Evolutionary conservation across 2,113 vertebrate genomes (phyloP), one percentile per base, ranked within the genome.

Genomic region (Reinhardtius hippoglossoides): DNA sequence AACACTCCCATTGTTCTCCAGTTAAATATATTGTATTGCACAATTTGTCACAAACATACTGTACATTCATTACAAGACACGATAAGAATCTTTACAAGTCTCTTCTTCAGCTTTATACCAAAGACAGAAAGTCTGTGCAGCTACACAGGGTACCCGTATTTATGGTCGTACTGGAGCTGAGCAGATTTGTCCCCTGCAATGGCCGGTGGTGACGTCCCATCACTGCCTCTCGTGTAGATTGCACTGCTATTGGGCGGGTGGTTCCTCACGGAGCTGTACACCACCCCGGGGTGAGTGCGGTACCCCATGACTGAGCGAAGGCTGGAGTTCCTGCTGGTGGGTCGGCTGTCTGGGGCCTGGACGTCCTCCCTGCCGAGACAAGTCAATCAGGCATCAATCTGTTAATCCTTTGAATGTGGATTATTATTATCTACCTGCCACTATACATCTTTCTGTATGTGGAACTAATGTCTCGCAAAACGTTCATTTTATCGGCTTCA

Each of bases 141-240:
- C 88, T 83, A 95, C 61, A 95, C 95, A 0, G 94, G 60, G 63
- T 92, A 95, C 72, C 95, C 94, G 1, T 91, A 95, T 67, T 2
- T 59, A 48, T 80, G 91, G 90, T 93, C 91, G 3, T 95, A 95
- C 9, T 66, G 73, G n/a, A 88, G 79, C 1, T 50, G 8, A 12
- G 68, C 2, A 3, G 57, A 44, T 3, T 3, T 71, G 6, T n/a
- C 21, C 12, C 2, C 50, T 4, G n/a, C 44, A 9, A 48, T 3
- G 5, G 24, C 16, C 1, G 73, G 13, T 52, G 27, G 48, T 1
- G 67, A 26, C 7, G 23, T 21, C 40, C 70, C 46, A 12, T 62
- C 78, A 9, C 24, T 80, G 27, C 63, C 27, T 0, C 65, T 31
- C 64, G 61, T 54, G 63, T 67, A 69, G 56, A 67, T 4, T 58